Conservation (phyloP, 2,797 vertebrate genomes). For the Pantherophis vulpinus region DNA sequence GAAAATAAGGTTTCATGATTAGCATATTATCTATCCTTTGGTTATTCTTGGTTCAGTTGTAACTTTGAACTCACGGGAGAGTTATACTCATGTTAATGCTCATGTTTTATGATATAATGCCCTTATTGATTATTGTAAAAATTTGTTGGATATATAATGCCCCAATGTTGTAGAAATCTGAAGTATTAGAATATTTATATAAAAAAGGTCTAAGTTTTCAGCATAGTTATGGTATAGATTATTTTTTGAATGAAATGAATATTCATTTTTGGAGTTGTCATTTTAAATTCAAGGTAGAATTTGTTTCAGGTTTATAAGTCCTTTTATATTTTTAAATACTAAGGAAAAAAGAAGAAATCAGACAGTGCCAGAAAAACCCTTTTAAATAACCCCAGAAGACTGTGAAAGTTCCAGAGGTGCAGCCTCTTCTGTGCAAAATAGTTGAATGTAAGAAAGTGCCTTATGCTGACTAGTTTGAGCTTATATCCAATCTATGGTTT, state of each 20-base stretch:
- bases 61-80: not conserved
- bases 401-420: slow-evolving; percentile 86
- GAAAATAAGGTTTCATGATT: not conserved
- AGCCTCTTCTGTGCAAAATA: slow-evolving; percentile 82
- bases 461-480: not conserved
- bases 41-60: not conserved
- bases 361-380: slow-evolving; percentile 81
- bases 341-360: slow-evolving; percentile 92
- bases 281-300: not conserved
- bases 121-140: not conserved
- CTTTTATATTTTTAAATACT: slow-evolving; percentile 5
- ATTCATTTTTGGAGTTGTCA: not conserved
- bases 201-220: not conserved
- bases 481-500: not conserved
- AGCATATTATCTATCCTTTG: not conserved
- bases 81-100: not conserved
- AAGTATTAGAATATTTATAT: not conserved
- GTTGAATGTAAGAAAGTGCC: not conserved
- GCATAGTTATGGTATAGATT: not conserved
- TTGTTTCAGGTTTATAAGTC: not conserved
- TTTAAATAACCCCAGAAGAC: slow-evolving; percentile 87
- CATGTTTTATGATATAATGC: not conserved
- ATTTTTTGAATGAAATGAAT: not conserved
- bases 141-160: not conserved
- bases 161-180: not conserved